Evolutionary conservation across 2,113 vertebrate genomes (phyloP), one percentile per base, ranked within the genome.

Genomic region (Craseonycteris thonglongyai): DNA sequence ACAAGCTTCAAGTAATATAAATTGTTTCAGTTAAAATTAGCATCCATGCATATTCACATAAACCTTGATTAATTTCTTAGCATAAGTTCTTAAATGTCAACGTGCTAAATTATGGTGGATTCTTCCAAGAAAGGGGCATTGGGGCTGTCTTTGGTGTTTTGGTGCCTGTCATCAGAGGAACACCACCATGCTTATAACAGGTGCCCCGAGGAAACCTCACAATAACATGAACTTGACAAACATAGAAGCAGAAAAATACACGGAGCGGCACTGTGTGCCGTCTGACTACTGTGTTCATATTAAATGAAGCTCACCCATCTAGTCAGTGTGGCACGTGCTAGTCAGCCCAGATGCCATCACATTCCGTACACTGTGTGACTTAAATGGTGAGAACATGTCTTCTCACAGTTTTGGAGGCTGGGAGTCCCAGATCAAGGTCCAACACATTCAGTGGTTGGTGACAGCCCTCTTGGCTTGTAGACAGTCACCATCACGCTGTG

Each of bases 281-380:
- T 0, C 9, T 5, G 6, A 11, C 1, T 38, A 1, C 19, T 14
- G 33, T 21, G 22, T 81, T 40, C 6, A 26, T 13, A 7, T 7
- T n/a, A 49, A 28, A 15, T 19, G 8, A 56, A 56, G 7, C 10
- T 71, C 14, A 35, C 5, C 38, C 26, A 3, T n/a, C 0, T 45
- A 7, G 18, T 4, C 35, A 7, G 18, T 4, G 11, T 11, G 14
- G 28, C 2, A 15, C 24, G 1, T 38, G 22, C n/a, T 61, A 63
- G 19, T 35, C 8, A 65, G 21, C 11, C 54, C 22, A 13, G 4
- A 21, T 26, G 2, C 13, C 24, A 33, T 49, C 38, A 26, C 42
- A 82, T 13, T 2, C 12, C 26, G 40, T 47, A 18, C 10, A 6
- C 28, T 7, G 33, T 21, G 14, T 51, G 49, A 51, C 49, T 49